Evolutionary conservation across 2,888 invertebrate genomes (phyloP), one percentile per base, ranked within the genome.

Genomic region (Agapostemon virescens): DNA sequence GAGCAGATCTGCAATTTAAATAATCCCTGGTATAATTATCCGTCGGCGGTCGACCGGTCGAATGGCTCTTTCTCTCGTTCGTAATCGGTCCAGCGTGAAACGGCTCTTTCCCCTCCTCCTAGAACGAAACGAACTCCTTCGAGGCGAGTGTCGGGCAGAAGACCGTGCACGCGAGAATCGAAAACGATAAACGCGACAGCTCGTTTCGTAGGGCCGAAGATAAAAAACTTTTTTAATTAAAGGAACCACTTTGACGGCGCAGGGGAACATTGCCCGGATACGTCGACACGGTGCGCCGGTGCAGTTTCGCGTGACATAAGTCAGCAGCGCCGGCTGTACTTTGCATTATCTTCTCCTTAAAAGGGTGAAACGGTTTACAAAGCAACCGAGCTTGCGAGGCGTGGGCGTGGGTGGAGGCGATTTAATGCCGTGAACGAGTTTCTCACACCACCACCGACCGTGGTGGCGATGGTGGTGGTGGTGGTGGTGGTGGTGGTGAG

Each of bases 401-500:
- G 79, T 80, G 84, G 89, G 87, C 86, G 89, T 64, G 80, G 69
- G 79, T 78, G 79, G 81, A 85, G 89, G 88, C 87, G 89, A 89
- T 89, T 90, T 89, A 89, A 88, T 88, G 86, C 87, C 83, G 87
- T 86, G 86, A 87, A 89, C 88, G 87, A 77, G 78, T 78, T 82
- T 83, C 81, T 81, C 77, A 58, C 81, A 69, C 79, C 58, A 77
- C 64, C 69, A 69, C 63, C 63, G 74, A n/a, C n/a, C n/a, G 63
- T 63, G 58, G 52, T 75, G 82, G 49, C n/a, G n/a, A n/a, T 49
- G 49, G 49, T 11, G 49, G 63, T 63, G 58, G 52, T 75, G 82
- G 49, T 49, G 74, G 63, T 63, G 58, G 52, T 75, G 82, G 49
- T 49, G n/a, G n/a, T 49, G 49, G 49, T 11, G 49, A 49, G 49